Evolutionary conservation across 2,797 vertebrate genomes (phyloP).

Genomic region (Natrix natrix): DNA sequence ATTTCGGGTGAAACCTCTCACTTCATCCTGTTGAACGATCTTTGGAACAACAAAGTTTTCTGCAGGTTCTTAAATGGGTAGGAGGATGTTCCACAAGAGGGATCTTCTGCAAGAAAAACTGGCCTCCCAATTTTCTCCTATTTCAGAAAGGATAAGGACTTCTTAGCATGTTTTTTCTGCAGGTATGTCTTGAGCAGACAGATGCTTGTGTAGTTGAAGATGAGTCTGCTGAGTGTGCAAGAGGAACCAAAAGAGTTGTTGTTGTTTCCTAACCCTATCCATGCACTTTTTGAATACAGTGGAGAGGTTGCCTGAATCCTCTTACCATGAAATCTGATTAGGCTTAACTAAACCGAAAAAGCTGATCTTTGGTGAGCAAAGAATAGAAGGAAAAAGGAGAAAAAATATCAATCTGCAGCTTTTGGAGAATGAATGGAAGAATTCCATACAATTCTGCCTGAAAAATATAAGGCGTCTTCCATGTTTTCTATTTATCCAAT

Average conservation of each 20-base stretch:
- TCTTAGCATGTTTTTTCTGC: neutral
- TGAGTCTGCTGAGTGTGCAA: neutral
- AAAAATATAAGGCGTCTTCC: neutral
- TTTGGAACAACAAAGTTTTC: neutral
- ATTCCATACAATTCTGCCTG: neutral
- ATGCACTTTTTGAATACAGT: neutral
- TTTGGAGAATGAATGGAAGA: neutral
- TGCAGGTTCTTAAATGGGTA: neutral
- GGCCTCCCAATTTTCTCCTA: neutral
- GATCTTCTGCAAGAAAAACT: neutral
- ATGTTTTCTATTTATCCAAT: neutral
- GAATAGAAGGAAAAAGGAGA: neutral
- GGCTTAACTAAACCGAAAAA: neutral
- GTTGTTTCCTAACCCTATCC: neutral
- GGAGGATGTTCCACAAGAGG: neutral
- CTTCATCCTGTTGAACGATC: neutral
- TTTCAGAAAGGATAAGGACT: neutral
- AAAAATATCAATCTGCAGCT: neutral
- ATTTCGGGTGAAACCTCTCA: neutral
- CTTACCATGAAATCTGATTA: neutral
- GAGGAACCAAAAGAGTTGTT: neutral
- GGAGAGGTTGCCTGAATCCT: neutral
- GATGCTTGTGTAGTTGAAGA: neutral
- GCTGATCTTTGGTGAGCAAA: neutral
- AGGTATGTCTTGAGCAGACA: neutral